A percentile compares a stretch with the other conserved stretches of the same genome.
These are phyloP conservation scores for Eleutherodactylus coqui DNA, from an alignment of 2,797 vertebrate genomes.

Conservation along the genomic window DNA sequence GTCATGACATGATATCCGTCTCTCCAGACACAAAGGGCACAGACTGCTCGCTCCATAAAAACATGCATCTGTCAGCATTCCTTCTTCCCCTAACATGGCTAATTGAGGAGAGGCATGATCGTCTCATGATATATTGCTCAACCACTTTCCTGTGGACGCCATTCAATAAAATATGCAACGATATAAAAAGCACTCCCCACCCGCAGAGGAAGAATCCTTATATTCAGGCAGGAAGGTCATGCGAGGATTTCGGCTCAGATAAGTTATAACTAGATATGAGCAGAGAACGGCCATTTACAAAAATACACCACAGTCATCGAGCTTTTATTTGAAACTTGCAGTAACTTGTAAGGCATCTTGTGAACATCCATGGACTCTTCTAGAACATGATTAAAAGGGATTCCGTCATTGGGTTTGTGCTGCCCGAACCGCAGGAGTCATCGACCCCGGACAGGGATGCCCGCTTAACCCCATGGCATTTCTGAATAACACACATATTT, in stretches of 20 bases:
- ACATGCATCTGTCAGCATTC: conserved; percentile 34
- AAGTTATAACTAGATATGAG: neutral
- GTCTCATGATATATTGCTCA: conserved; percentile 43
- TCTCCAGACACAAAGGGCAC: neutral
- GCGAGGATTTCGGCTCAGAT: neutral
- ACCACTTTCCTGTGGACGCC: conserved; percentile 25
- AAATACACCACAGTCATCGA: neutral
- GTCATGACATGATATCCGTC: neutral
- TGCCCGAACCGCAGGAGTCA: too few species aligned
- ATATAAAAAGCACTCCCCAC: conserved; percentile 10
- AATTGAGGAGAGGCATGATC: conserved; percentile 16
- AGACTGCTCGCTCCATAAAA: conserved; percentile 11
- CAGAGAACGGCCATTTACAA: neutral
- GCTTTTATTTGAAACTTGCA: neutral
- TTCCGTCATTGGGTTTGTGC: too few species aligned
- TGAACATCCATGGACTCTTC: too few species aligned
- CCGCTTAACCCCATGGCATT: too few species aligned
- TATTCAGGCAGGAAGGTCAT: conserved; percentile 16
- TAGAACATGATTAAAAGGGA: too few species aligned
- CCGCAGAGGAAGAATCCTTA: conserved; percentile 21
- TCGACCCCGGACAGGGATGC: too few species aligned
- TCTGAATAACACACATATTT: too few species aligned
- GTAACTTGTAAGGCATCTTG: too few species aligned
- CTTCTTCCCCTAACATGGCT: neutral
- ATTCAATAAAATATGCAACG: conserved; percentile 44